A percentile compares a stretch with the other conserved stretches of the same genome.
Evolutionary conservation across 2,888 invertebrate species (phyloP).

Genomic region (Amorpha juglandis): DNA sequence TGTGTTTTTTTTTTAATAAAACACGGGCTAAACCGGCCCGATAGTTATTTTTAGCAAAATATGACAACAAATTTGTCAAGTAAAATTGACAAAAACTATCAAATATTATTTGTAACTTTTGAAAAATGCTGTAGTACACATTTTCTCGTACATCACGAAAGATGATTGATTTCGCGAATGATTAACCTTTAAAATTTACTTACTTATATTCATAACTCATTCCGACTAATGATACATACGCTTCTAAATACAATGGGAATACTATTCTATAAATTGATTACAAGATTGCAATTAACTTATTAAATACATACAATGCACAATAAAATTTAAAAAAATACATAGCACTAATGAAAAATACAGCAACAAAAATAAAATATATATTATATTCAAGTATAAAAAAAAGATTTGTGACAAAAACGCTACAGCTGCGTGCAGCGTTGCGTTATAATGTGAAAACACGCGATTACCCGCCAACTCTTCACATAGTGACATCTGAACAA

Average conservation of each 20-base stretch:
- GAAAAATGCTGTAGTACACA: no score
- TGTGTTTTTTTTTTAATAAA: constrained; percentile 17
- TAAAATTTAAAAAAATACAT: background rate
- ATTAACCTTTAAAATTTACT: no score
- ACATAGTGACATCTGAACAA: constrained; percentile 71
- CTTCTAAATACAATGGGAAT: no score
- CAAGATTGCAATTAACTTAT: background rate
- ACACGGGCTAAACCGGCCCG: constrained; percentile 15
- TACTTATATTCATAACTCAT: no score
- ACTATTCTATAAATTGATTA: background rate
- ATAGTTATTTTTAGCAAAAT: constrained; percentile 34
- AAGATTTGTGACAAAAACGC: constrained; percentile 44
- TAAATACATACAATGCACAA: background rate
- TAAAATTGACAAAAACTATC: no score
- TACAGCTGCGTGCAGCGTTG: constrained; percentile 63
- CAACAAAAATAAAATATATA: background rate
- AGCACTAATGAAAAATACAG: background rate
- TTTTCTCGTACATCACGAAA: no score
- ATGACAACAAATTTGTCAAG: constrained; percentile 1
- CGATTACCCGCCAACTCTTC: constrained; percentile 56
- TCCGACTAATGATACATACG: no score
- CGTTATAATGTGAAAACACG: constrained; percentile 51
- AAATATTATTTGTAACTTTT: no score
- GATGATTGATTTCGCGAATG: no score
- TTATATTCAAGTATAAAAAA: constrained; percentile 12